Base-by-base conservation (phyloP, 2,113 vertebrate genomes). In the Polypterus bichir region DNA sequence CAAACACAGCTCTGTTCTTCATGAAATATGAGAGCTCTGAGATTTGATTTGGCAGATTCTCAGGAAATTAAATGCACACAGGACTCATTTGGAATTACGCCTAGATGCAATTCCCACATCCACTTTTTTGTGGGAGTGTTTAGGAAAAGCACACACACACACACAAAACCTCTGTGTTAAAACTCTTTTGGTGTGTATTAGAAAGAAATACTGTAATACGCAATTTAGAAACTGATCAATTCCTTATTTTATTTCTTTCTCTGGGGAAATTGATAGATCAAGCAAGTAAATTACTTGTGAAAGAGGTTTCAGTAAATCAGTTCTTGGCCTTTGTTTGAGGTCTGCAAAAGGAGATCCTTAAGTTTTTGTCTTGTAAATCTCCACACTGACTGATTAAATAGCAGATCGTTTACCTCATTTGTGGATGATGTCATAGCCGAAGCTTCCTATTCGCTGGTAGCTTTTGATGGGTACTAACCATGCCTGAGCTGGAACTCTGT, bases 361-460 rank as follows among this genome's bases (percentile, higher is more conserved):
- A 46, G 62, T 10, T 52, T 52, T 61, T 71, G 71, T 74, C 65
- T 66, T 69, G 57, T 57, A 64, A 69, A 63, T 68, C 64, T 69
- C 68, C 62, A 48, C 47, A 46, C 49, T 54, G 66, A 68, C 68
- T 76, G 74, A 78, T 75, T 79, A 73, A 77, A 76, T 62, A 75
- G 68, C 66, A 67, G 73, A 73, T 65, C 60, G 62, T 75, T 71
- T 65, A 70, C 76, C 73, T 73, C 61, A 67, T 68, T 69, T 68
- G 71, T 64, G 59, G 73, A 70, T 78, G 77, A 80, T 74, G 71
- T 79, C 75, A 78, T 70, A 47, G 64, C 65, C 57, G 54, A 48
- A 69, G 57, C 48, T 65, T 71, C 58, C 65, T 46, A 75, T 79
- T 81, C 68, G 68, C 68, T 75, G 64, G 66, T 48, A 58, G 62